Evolutionary conservation across 2,888 invertebrate genomes (phyloP).

Genomic region (Tryphoninae sp.): DNA sequence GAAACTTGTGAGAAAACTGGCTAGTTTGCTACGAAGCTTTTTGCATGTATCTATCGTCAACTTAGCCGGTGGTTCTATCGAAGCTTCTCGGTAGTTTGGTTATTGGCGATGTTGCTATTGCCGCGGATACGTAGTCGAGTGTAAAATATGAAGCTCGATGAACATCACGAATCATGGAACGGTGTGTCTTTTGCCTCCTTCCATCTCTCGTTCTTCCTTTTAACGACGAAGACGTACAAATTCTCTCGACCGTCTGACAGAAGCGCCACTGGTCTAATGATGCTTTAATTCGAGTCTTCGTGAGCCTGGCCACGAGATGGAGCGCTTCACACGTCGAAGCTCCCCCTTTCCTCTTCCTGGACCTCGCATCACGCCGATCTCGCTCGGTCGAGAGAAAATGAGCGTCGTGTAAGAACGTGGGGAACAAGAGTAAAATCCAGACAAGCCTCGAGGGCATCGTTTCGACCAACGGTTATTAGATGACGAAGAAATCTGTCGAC

Average conservation of each 20-base stretch:
- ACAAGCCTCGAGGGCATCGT: not conserved
- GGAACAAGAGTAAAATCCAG: not conserved
- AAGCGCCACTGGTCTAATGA: constrained; percentile 36
- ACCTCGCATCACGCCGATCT: not conserved
- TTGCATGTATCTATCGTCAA: not conserved
- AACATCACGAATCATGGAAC: not conserved
- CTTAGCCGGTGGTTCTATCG: not conserved
- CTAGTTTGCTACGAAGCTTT: constrained; percentile 1
- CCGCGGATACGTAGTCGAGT: too few relatives aligned
- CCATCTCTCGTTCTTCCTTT: not conserved
- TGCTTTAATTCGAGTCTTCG: constrained; percentile 47
- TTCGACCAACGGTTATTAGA: constrained; percentile 18
- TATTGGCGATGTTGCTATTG: too few relatives aligned
- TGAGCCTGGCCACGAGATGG: not conserved
- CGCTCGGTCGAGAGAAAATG: not conserved
- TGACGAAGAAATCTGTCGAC: constrained; percentile 18
- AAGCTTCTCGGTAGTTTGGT: too few relatives aligned
- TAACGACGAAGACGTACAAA: constrained; percentile 16
- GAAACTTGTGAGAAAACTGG: constrained; percentile 8
- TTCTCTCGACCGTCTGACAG: constrained; percentile 37
- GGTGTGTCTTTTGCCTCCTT: constrained; percentile 15
- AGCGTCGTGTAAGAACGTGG: not conserved
- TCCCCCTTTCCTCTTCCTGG: not conserved
- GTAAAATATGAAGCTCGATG: too few relatives aligned
- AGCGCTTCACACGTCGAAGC: constrained; percentile 15